A percentile compares a stretch with the other conserved stretches of the same genome.
Evolutionary conservation across 2,797 vertebrate species (phyloP).

Genomic region (Spinibarbus caldwelli): DNA sequence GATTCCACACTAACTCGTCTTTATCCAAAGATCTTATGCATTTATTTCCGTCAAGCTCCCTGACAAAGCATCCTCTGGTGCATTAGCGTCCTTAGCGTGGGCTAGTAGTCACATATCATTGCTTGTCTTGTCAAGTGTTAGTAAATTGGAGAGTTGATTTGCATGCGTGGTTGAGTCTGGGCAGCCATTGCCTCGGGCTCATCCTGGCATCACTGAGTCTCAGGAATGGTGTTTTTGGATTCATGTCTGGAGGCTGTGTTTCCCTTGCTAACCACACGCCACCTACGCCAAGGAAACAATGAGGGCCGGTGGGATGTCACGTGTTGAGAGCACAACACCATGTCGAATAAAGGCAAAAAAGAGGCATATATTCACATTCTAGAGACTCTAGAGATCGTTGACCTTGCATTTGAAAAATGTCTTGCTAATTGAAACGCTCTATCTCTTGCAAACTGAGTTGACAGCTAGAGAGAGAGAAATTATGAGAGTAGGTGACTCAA

Average conservation of each 20-base stretch:
- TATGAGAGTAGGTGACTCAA: neutral
- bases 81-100: neutral
- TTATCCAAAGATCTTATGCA: neutral
- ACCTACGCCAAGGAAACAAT: slow-evolving; percentile 6
- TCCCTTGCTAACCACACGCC: neutral
- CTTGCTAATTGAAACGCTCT: slow-evolving; percentile 40
- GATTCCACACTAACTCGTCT: neutral
- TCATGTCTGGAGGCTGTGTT: slow-evolving; percentile 27
- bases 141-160: slow-evolving; percentile 8
- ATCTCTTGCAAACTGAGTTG: slow-evolving; percentile 7
- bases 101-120: slow-evolving; percentile 13
- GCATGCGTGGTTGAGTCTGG: slow-evolving; percentile 26
- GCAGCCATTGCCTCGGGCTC: slow-evolving; percentile 13
- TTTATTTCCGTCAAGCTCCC: neutral
- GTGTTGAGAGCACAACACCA: neutral
- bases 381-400: slow-evolving; percentile 4
- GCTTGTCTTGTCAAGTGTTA: slow-evolving; percentile 22
- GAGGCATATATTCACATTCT: neutral
- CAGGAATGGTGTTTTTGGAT: slow-evolving; percentile 16
- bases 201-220: neutral
- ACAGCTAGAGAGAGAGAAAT: neutral
- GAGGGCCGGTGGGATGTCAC: slow-evolving; percentile 4
- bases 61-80: neutral
- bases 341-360: neutral
- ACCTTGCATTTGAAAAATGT: slow-evolving; percentile 12